Conservation (phyloP, 2,888 invertebrate species). For the Drosophila cognata region DNA sequence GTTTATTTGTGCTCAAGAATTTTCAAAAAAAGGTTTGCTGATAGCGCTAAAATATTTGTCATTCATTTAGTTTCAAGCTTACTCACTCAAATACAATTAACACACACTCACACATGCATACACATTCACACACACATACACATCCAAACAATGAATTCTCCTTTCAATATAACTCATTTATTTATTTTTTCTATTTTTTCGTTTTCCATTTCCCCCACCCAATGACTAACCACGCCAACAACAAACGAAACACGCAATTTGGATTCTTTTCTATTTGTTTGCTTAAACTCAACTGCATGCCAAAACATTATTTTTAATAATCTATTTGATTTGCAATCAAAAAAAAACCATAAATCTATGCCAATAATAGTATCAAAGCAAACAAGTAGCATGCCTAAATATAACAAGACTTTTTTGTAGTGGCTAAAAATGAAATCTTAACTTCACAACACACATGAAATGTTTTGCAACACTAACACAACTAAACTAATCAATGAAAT, state of each 20-base stretch:
- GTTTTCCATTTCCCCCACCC: conserved; percentile 18
- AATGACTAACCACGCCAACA: conserved; percentile 51
- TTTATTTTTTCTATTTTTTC: conserved; percentile 53
- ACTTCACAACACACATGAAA: conserved; percentile 13
- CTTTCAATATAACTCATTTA: conserved; percentile 53
- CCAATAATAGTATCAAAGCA: conserved; percentile 59
- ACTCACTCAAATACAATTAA: neutral
- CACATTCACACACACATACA: conserved; percentile 17
- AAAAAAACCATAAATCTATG: conserved; percentile 6
- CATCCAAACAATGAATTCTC: conserved; percentile 17
- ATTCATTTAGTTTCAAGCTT: conserved; percentile 27
- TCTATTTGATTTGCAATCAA: conserved; percentile 3
- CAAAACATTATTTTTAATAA: conserved; percentile 14
- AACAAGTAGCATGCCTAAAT: conserved; percentile 59
- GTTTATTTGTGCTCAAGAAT: conserved; percentile 3
- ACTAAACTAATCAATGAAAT: conserved; percentile 19
- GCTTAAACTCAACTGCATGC: conserved; percentile 36
- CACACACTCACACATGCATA: neutral
- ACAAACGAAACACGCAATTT: conserved; percentile 34
- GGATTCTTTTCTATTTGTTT: conserved; percentile 35
- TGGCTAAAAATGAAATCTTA: conserved; percentile 16
- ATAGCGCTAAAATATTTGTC: neutral
- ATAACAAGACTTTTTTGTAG: conserved; percentile 30
- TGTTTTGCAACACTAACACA: conserved; percentile 14
- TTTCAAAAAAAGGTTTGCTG: neutral